Conservation (phyloP, 2,888 invertebrate species). For the Lymantria monacha region DNA sequence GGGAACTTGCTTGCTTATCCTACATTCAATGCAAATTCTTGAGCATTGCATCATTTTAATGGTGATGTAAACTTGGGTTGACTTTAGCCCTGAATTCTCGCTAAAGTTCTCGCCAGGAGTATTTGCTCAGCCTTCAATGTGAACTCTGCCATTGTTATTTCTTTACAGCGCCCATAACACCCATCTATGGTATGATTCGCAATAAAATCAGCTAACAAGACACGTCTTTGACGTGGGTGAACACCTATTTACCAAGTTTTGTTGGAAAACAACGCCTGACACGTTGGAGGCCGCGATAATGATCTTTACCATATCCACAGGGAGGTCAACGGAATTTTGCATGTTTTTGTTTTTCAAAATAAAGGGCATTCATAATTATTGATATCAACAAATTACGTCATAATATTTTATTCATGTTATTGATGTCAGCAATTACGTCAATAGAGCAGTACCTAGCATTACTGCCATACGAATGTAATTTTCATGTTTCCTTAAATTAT, state of each 20-base stretch:
- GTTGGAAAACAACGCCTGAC: conserved; percentile 58
- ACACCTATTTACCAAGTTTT: conserved; percentile 52
- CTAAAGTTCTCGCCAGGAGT: conserved; percentile 33
- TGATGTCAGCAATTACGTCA: too few species aligned
- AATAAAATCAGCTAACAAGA: conserved; percentile 58
- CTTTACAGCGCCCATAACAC: conserved; percentile 43
- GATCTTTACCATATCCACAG: conserved; percentile 49
- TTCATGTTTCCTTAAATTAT: conserved; percentile 9
- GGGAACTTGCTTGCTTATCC: conserved; percentile 16
- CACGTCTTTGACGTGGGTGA: conserved; percentile 69
- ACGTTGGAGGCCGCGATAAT: conserved; percentile 58
- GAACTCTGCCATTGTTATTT: conserved; percentile 47
- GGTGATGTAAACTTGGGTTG: conserved; percentile 20
- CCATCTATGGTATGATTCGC: conserved; percentile 56
- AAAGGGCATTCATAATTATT: too few species aligned
- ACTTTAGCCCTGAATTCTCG: conserved; percentile 10
- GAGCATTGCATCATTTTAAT: conserved; percentile 20
- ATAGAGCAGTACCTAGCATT: background rate
- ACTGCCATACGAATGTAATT: background rate
- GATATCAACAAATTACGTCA: conserved; percentile 7
- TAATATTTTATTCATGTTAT: too few species aligned
- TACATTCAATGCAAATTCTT: conserved; percentile 24
- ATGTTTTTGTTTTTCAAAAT: conserved; percentile 17
- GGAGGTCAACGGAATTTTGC: conserved; percentile 37
- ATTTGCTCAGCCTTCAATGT: conserved; percentile 44